Evolutionary conservation across 2,888 invertebrate species (phyloP), one percentile per base, ranked within the genome.

Genomic region (Sarcophaga rosellei): DNA sequence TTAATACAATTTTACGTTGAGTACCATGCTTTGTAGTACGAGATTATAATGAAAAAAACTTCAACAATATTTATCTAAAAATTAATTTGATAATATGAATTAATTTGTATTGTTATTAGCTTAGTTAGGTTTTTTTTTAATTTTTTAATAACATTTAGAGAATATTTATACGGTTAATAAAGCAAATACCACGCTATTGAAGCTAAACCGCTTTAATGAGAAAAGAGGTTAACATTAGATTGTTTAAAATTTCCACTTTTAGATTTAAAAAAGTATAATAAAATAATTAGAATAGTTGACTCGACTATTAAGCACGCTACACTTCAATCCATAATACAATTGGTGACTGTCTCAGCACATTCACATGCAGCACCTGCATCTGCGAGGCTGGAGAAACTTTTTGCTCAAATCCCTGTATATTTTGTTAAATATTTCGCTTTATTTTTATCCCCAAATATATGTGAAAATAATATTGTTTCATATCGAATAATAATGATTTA

Each of bases 401-500:
- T 35, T 35, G 10, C 35, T 35, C 35, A 6, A 35, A 6, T 35
- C 35, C 35, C 6, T 6, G 1, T 6, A 6, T 35, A 35, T 35
- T 35, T 35, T 35, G 5, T 35, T 0, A 35, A 35, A 6, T 35
- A 35, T 35, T 35, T 35, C 10, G 1, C 35, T 35, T 35, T 35
- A 35, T 35, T 35, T 35, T 1, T 35, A 35, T 35, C 6, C 6
- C 35, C 35, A 0, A 35, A 35, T 6, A 35, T 82, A 78, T 73
- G 61, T 53, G 59, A 66, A 47, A 81, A 82, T 72, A 82, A 81
- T 70, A 66, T 72, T 70, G 47, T 65, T 81, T 53, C 61, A 70
- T 61, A 68, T 73, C 53, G 15, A 45, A 72, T 47, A 35, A 21
- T 53, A 3, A 17, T 35, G 35, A 21, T 11, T 70, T 75, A 23